Evolutionary conservation across 23 tunicate genomes (phyloP).

Genomic region (Clavelina lepadiformis): DNA sequence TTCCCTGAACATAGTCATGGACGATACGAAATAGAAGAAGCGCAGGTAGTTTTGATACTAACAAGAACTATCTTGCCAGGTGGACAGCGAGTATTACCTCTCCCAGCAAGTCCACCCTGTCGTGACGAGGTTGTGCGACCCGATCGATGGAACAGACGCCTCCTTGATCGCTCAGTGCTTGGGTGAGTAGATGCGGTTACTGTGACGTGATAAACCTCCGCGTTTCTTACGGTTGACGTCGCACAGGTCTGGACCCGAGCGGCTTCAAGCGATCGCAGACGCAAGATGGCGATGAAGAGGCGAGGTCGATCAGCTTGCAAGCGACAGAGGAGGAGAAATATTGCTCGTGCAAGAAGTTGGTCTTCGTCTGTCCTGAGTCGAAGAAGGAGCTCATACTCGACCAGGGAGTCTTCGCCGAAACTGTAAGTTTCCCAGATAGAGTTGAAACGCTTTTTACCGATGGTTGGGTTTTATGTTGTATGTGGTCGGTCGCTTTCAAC

Average conservation of each 20-base stretch:
- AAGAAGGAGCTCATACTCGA: conserved; percentile 38
- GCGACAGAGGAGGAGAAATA: conserved; percentile 90
- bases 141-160: conserved; percentile 91
- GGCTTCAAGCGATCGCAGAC: conserved; percentile 63
- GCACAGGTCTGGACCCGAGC: conserved; percentile 76
- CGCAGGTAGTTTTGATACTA: too few relatives aligned
- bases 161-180: conserved; percentile 81
- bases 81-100: conserved; percentile 78
- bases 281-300: conserved; percentile 73
- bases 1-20: too few relatives aligned
- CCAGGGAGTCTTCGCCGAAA: conserved; percentile 81
- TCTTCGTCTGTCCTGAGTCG: conserved; percentile 53
- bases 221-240: too few relatives aligned
- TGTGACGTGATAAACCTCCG: too few relatives aligned
- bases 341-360: conserved; percentile 44
- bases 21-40: too few relatives aligned
- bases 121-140: conserved; percentile 85
- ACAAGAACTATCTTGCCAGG: too few relatives aligned
- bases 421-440: too few relatives aligned
- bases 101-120: conserved; percentile 94
- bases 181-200: too few relatives aligned
- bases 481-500: too few relatives aligned
- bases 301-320: conserved; percentile 60
- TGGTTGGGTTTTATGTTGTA: too few relatives aligned
- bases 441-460: too few relatives aligned